Conservation (phyloP, 2,113 vertebrate genomes). For the Perccottus glenii region DNA sequence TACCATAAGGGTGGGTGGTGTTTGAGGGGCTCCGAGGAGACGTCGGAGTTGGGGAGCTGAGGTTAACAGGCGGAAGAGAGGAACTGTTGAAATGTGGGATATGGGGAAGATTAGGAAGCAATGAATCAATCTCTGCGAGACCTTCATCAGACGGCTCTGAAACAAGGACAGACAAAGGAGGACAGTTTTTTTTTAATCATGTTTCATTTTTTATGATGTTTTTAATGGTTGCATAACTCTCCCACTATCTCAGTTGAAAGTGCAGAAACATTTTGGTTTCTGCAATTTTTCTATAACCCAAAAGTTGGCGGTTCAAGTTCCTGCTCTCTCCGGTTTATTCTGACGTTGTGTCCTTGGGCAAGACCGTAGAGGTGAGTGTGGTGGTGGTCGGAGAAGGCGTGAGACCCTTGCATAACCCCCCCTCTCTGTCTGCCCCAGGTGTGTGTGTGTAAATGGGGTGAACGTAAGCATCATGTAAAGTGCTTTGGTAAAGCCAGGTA, state of each 20-base stretch:
- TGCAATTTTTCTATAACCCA: too few species aligned
- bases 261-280: too few species aligned
- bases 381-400: too few species aligned
- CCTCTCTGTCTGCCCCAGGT: too few species aligned
- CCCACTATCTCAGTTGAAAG: not conserved
- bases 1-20: constrained; percentile 62
- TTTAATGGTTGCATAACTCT: constrained; percentile 11
- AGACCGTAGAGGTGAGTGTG: too few species aligned
- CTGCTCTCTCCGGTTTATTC: too few species aligned
- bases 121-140: constrained; percentile 25
- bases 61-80: constrained; percentile 40
- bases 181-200: constrained; percentile 27
- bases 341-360: too few species aligned
- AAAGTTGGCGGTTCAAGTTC: too few species aligned
- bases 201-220: constrained; percentile 11
- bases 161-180: not conserved
- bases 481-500: too few species aligned
- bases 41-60: constrained; percentile 52
- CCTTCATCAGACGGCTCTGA: constrained; percentile 69
- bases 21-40: constrained; percentile 47
- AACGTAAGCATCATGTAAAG: too few species aligned
- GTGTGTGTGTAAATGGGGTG: too few species aligned
- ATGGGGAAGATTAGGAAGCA: constrained; percentile 43
- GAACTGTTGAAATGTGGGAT: constrained; percentile 32
- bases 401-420: too few species aligned